Percentiles rank a stretch among this genome's conserved stretches.
Conservation (phyloP, 2,888 invertebrate genomes). For the Polydrusus tereticollis region DNA sequence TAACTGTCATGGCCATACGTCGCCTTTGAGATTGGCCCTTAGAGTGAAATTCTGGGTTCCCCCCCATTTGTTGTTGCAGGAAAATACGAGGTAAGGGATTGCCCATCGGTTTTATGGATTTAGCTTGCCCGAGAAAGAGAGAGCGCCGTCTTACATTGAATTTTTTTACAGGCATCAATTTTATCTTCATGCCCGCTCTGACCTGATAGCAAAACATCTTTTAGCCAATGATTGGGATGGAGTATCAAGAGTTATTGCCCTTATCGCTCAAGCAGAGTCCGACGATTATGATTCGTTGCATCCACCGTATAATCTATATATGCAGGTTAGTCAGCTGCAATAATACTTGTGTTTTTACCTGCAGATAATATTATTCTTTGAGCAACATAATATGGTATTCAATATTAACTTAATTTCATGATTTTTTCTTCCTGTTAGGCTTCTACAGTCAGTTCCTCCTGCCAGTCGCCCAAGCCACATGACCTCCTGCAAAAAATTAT, state of each 20-base stretch:
- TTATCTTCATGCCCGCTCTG: conserved; percentile 85
- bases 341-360: too few species aligned
- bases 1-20: conserved; percentile 69
- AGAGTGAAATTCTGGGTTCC: conserved; percentile 94
- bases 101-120: too few species aligned
- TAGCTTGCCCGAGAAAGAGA: too few species aligned
- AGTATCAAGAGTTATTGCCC: conserved; percentile 79
- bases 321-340: conserved; percentile 37
- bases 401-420: background rate
- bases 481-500: conserved; percentile 76
- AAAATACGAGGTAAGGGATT: conserved; percentile 77
- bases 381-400: too few species aligned
- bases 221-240: conserved; percentile 78
- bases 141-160: too few species aligned
- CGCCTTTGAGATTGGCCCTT: conserved; percentile 77
- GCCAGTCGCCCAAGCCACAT: conserved; percentile 71
- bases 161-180: conserved; percentile 78
- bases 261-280: conserved; percentile 82
- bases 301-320: conserved; percentile 73
- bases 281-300: conserved; percentile 77
- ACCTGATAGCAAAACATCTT: conserved; percentile 80
- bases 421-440: conserved; percentile 65
- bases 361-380: too few species aligned
- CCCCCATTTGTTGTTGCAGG: conserved; percentile 87
- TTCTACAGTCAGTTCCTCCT: conserved; percentile 73